Conservation (phyloP, 2,888 invertebrate genomes). For the Tyria jacobaeae region DNA sequence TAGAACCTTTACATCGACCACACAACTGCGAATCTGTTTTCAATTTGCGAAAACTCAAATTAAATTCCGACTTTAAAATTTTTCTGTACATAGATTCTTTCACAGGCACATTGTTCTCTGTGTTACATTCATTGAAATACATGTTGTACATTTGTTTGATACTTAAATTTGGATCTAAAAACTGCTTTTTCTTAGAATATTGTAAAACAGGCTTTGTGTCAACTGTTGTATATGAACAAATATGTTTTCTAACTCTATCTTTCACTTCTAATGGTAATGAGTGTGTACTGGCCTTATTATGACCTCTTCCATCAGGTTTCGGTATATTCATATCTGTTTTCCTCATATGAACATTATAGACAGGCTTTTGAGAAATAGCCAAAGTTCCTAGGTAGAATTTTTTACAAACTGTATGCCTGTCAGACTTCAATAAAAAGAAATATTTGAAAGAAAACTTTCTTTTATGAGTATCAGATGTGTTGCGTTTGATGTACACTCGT, state of each 20-base stretch:
- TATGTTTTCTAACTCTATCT: slow-evolving; percentile 74
- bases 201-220: slow-evolving; percentile 72
- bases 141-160: slow-evolving; percentile 77
- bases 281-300: slow-evolving; percentile 72
- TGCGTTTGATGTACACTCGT: slow-evolving; percentile 66
- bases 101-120: slow-evolving; percentile 62
- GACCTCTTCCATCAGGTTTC: slow-evolving; percentile 77
- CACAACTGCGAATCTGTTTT: slow-evolving; percentile 70
- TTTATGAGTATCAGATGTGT: slow-evolving; percentile 58
- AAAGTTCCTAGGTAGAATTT: slow-evolving; percentile 80
- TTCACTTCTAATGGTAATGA: slow-evolving; percentile 70
- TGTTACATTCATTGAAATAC: slow-evolving; percentile 69
- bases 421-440: slow-evolving; percentile 72
- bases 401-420: slow-evolving; percentile 75
- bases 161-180: slow-evolving; percentile 66
- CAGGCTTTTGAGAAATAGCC: slow-evolving; percentile 80
- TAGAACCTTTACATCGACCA: slow-evolving; percentile 72
- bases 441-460: slow-evolving; percentile 77
- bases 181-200: slow-evolving; percentile 75
- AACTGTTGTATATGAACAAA: slow-evolving; percentile 68
- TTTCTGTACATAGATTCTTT: slow-evolving; percentile 83
- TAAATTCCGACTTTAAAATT: slow-evolving; percentile 78
- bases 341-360: slow-evolving; percentile 78
- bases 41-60: slow-evolving; percentile 72
- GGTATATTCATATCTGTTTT: slow-evolving; percentile 80